Evolutionary conservation across 1,140 invertebrate genomes (phyloP).

Genomic region (Heliconius himera): DNA sequence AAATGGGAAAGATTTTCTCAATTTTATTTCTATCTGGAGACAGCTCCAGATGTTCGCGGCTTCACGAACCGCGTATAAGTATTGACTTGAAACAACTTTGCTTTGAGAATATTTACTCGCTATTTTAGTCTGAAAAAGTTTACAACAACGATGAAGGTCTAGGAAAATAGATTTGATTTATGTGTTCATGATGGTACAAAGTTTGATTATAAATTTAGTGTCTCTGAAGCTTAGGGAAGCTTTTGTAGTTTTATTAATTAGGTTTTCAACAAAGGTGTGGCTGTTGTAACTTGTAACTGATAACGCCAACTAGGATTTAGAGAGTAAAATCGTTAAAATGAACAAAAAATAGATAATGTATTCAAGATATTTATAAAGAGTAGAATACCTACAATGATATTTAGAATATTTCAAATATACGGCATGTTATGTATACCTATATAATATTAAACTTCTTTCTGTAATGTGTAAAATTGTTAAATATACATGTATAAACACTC

Average conservation of each 20-base stretch:
- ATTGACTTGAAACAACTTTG: constrained; percentile 16
- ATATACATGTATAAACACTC: too few relatives aligned
- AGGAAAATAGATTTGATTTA: background rate
- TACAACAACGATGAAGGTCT: background rate
- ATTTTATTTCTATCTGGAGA: constrained; percentile 19
- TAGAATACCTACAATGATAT: too few relatives aligned
- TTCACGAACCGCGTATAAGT: constrained; percentile 1
- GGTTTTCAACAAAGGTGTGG: background rate
- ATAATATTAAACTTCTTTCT: too few relatives aligned
- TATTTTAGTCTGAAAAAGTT: background rate
- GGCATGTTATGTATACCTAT: too few relatives aligned
- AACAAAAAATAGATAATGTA: too few relatives aligned
- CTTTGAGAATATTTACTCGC: constrained; percentile 1
- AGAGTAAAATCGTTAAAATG: background rate
- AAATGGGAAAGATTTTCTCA: constrained; percentile 8
- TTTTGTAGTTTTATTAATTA: background rate
- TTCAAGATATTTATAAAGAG: too few relatives aligned
- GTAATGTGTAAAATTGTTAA: too few relatives aligned
- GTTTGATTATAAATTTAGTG: background rate
- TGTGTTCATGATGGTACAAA: background rate
- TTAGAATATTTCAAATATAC: too few relatives aligned
- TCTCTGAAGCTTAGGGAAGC: background rate
- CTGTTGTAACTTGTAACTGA: background rate
- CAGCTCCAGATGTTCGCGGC: constrained; percentile 14
- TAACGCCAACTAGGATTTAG: background rate